Evolutionary conservation across 2,113 vertebrate species (phyloP).

Genomic region (Thymallus thymallus): DNA sequence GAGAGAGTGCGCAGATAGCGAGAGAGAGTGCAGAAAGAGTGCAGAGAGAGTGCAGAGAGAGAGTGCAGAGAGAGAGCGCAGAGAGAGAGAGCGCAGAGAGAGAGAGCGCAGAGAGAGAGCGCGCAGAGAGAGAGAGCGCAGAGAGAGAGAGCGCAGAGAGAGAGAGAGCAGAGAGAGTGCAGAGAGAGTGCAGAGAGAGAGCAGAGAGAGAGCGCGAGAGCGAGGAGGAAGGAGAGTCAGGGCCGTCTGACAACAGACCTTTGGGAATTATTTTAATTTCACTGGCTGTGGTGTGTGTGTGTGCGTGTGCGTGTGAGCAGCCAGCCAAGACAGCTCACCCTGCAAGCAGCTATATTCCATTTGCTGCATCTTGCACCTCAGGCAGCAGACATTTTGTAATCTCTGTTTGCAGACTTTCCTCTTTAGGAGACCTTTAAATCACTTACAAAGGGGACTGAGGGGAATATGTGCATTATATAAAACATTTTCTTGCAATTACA

Average conservation of each 20-base stretch:
- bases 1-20: too few relatives aligned
- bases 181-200: too few relatives aligned
- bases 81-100: too few relatives aligned
- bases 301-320: neutral
- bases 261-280: neutral
- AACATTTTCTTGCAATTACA: neutral
- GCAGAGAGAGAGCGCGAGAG: neutral
- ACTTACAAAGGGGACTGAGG: constrained; percentile 5
- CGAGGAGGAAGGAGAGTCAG: neutral
- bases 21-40: too few relatives aligned
- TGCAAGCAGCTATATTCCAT: constrained; percentile 3
- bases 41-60: too few relatives aligned
- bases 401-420: neutral
- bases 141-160: too few relatives aligned
- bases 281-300: neutral
- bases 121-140: too few relatives aligned
- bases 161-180: too few relatives aligned
- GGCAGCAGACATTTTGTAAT: constrained; percentile 14
- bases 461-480: neutral
- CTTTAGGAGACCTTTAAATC: neutral
- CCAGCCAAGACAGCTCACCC: neutral
- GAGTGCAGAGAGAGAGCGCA: too few relatives aligned
- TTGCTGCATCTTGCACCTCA: neutral
- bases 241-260: neutral
- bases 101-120: too few relatives aligned